Evolutionary conservation across 2,888 invertebrate species (phyloP).

Genomic region (Ophion ventricosus): DNA sequence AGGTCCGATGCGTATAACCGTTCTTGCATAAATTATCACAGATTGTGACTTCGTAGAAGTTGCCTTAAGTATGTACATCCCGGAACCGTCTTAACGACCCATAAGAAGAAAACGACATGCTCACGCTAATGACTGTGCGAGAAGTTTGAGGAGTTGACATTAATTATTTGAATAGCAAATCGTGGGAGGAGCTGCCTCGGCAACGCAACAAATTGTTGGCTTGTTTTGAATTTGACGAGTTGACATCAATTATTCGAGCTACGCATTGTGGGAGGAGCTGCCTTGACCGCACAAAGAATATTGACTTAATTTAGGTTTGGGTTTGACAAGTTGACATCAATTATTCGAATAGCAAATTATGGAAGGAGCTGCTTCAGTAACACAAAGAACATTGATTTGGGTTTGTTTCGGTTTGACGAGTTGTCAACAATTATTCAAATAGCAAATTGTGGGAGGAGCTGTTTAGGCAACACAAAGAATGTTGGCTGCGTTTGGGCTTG

Average conservation of each 20-base stretch:
- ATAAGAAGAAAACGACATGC: neutral
- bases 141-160: neutral
- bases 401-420: no score
- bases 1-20: neutral
- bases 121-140: neutral
- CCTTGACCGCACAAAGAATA: neutral
- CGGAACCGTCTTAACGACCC: neutral
- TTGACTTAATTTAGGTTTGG: neutral
- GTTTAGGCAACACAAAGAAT: no score
- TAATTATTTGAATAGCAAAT: neutral
- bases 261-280: no score
- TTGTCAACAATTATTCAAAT: no score
- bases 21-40: slow-evolving; percentile 28
- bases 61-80: neutral
- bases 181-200: neutral
- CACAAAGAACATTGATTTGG: no score
- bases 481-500: neutral
- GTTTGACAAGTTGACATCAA: no score
- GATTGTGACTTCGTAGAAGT: slow-evolving; percentile 5
- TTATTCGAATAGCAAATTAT: no score
- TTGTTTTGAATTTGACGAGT: neutral
- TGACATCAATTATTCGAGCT: no score
- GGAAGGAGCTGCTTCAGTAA: no score
- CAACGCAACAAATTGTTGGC: neutral
- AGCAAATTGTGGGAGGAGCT: no score